A percentile compares a stretch with the other conserved stretches of the same genome.
Conservation (phyloP, 2,113 vertebrate species). For the Neolamprologus ventralis region DNA sequence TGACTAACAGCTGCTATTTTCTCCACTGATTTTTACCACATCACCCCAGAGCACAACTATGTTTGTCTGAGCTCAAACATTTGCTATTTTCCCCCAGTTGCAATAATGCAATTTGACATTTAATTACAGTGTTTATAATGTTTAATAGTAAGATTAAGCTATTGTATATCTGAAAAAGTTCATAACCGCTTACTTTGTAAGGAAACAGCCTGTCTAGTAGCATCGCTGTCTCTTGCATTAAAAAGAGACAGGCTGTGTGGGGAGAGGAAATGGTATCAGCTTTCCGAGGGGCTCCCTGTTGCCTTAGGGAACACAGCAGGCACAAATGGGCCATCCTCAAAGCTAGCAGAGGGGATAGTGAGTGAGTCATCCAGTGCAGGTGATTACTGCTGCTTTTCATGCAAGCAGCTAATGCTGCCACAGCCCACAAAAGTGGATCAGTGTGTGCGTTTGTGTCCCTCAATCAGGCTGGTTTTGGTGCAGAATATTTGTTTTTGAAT, state of each 20-base stretch:
- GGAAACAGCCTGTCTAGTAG: not conserved
- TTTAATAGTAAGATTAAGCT: not conserved
- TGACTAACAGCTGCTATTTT: not conserved
- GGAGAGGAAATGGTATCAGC: constrained; percentile 2
- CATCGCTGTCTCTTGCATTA: not conserved
- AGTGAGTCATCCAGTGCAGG: constrained; percentile 39
- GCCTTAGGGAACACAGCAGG: constrained; percentile 18
- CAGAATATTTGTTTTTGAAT: not conserved
- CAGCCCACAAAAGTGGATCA: not conserved
- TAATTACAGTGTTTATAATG: not conserved
- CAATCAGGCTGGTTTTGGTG: not conserved
- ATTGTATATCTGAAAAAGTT: not conserved
- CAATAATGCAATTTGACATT: not conserved
- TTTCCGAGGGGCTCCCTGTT: constrained; percentile 37
- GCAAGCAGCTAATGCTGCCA: not conserved
- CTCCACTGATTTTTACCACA: not conserved
- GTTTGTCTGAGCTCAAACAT: not conserved
- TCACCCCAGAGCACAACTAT: not conserved
- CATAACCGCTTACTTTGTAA: not conserved
- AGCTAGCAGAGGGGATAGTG: not conserved
- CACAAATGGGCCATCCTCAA: constrained; percentile 32
- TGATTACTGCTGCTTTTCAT: constrained; percentile 17
- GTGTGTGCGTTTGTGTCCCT: not conserved
- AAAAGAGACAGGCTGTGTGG: not conserved
- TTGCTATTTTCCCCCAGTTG: not conserved